These are phyloP conservation scores for Laticauda colubrina DNA, from an alignment of 2,113 vertebrate species.

Conservation along the genomic window DNA sequence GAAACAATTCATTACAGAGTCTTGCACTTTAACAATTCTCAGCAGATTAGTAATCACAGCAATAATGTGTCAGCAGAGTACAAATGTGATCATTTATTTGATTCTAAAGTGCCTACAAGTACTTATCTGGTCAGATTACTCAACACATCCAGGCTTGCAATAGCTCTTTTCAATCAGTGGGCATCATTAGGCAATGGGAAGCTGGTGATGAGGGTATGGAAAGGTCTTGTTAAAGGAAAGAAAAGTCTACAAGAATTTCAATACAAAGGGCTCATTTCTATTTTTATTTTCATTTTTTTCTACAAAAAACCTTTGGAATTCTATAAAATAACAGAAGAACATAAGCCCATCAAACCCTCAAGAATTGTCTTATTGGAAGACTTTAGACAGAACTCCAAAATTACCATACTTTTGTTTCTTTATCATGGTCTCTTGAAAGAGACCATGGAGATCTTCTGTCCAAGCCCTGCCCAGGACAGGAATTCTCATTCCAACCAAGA, in stretches of 20 bases:
- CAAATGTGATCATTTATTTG: slow-evolving; percentile 64
- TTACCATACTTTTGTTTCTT: not conserved
- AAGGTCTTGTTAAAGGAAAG: slow-evolving; percentile 53
- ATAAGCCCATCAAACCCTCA: not conserved
- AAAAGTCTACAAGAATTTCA: slow-evolving; percentile 24
- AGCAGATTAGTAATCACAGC: slow-evolving; percentile 58
- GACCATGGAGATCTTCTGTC: not conserved
- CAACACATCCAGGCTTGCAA: slow-evolving; percentile 51
- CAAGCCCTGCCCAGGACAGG: not conserved
- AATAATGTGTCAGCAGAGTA: slow-evolving; percentile 56
- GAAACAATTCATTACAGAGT: slow-evolving; percentile 56
- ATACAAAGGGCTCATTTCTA: slow-evolving; percentile 26
- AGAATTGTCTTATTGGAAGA: not conserved
- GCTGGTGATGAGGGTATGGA: slow-evolving; percentile 53
- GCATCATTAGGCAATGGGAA: slow-evolving; percentile 46
- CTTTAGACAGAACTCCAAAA: not conserved
- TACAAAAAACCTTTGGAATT: slow-evolving; percentile 17
- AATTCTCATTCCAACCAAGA: not conserved
- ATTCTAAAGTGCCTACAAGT: slow-evolving; percentile 65
- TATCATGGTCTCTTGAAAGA: not conserved
- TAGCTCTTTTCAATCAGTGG: slow-evolving; percentile 65
- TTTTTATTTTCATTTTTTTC: not conserved
- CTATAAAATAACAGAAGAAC: slow-evolving; percentile 11
- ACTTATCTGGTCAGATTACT: slow-evolving; percentile 59
- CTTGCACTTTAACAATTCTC: slow-evolving; percentile 46